These are phyloP conservation scores for Troglohyphantes excavatus DNA, from an alignment of 2,888 invertebrate genomes.

Conservation along the genomic window DNA sequence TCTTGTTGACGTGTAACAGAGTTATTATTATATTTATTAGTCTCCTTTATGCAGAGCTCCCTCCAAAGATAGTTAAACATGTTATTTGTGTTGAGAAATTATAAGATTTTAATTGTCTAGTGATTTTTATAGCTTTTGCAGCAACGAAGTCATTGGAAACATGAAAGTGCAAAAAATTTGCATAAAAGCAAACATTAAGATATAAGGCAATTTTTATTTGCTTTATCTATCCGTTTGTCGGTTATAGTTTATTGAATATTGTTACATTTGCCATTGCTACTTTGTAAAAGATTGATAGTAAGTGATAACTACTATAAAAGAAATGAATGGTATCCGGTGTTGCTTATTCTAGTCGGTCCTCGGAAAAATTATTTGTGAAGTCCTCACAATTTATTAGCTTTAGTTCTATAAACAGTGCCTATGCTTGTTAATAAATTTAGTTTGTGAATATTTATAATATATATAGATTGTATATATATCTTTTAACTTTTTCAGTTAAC, in stretches of 20 bases:
- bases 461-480: not conserved
- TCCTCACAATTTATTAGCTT: not conserved
- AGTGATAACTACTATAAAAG: not conserved
- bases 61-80: not conserved
- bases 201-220: too few relatives aligned
- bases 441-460: constrained; percentile 16
- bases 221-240: not conserved
- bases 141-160: too few relatives aligned
- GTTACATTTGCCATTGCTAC: not conserved
- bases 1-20: not conserved
- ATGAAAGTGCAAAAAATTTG: too few relatives aligned
- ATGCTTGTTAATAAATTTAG: constrained; percentile 34
- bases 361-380: not conserved
- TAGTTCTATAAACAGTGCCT: constrained; percentile 32
- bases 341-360: constrained; percentile 67
- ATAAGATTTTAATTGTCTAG: too few relatives aligned
- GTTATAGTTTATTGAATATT: not conserved
- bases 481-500: too few relatives aligned
- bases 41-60: not conserved
- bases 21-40: not conserved
- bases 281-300: not conserved
- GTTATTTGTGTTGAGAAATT: not conserved
- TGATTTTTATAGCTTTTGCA: too few relatives aligned
- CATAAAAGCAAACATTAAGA: not conserved
- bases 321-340: constrained; percentile 45